A percentile compares a stretch with the other conserved stretches of the same genome.
These are phyloP conservation scores for Zaprionus africanus DNA, from an alignment of 1,140 invertebrate genomes.

Conservation along the genomic window DNA sequence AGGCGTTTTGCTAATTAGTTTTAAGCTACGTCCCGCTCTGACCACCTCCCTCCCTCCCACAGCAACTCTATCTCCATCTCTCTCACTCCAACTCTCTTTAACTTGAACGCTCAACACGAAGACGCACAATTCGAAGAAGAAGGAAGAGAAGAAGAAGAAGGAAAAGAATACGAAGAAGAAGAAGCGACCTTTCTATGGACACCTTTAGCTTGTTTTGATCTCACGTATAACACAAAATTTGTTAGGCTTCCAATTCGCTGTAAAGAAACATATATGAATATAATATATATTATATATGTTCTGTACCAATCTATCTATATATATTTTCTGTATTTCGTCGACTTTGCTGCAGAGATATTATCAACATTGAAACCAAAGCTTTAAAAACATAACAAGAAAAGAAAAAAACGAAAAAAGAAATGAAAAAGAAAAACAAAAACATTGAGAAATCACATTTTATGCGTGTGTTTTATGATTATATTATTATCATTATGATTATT, in stretches of 20 bases:
- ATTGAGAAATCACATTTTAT: slow-evolving; percentile 61
- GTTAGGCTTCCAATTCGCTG: slow-evolving; percentile 52
- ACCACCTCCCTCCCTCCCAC: not conserved
- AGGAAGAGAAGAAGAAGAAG: not conserved
- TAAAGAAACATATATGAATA: slow-evolving; percentile 12
- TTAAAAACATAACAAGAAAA: slow-evolving; percentile 51
- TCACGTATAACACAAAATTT: slow-evolving; percentile 64
- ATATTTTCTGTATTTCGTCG: slow-evolving; percentile 42
- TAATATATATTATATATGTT: slow-evolving; percentile 15
- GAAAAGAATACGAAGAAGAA: not conserved
- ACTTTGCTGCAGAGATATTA: slow-evolving; percentile 75
- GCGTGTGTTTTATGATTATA: slow-evolving; percentile 57
- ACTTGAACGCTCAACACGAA: slow-evolving; percentile 39
- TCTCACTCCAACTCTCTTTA: slow-evolving; percentile 1
- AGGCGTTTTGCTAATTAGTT: slow-evolving; percentile 23
- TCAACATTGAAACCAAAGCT: slow-evolving; percentile 77
- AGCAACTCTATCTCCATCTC: not conserved
- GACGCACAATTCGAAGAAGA: slow-evolving; percentile 40
- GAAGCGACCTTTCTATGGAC: slow-evolving; percentile 27
- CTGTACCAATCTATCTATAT: slow-evolving; percentile 19
- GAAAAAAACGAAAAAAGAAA: slow-evolving; percentile 19
- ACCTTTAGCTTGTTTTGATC: slow-evolving; percentile 71
- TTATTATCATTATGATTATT: slow-evolving; percentile 7
- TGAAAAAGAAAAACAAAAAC: slow-evolving; percentile 39
- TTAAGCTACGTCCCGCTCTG: slow-evolving; percentile 11